Evolutionary conservation across 2,888 invertebrate genomes (phyloP), one percentile per base, ranked within the genome.

Genomic region (Watsonalla cultraria): DNA sequence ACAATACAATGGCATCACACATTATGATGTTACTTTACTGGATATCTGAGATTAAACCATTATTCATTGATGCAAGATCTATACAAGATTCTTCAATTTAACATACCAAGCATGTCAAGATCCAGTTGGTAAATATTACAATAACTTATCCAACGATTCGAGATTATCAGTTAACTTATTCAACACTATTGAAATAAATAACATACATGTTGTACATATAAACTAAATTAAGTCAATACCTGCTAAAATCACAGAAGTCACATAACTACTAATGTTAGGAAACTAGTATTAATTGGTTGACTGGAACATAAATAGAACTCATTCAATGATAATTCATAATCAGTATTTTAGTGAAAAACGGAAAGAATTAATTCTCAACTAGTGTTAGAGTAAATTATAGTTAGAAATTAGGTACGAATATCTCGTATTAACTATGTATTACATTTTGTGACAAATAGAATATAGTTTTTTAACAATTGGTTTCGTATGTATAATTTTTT

Each of bases 221-320:
- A 51, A 54, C 34, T 59, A 55, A 60, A 54, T 58, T 49, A 59
- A 57, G 64, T 55, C 69, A 73, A 68, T 76, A 75, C 72, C 66
- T 65, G 63, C 72, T 74, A 76, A 67, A 63, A 80, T 80, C 80
- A 80, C 80, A 80, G 79, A 74, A 77, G 66, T 71, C 53, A 67
- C 69, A 68, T 64, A 63, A 70, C 56, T 57, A 46, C 45, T 42
- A 54, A 56, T 57, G 33, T 46, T 48, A 37, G 39, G 37, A 51
- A 46, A 47, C 49, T 35, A 11, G 24, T 24, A 24, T 24, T 24
- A 24, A 4, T 24, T 24, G 24, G 24, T 24, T 24, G 24, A 24
- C 24, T 24, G 24, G 4, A 24, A 24, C 24, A n/a, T n/a, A n/a
- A n/a, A 11, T 15, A 33, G 6, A 46, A 46, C 46, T 46, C 33